Conservation (phyloP, 2,888 invertebrate species). For the Notocelia uddmanniana region DNA sequence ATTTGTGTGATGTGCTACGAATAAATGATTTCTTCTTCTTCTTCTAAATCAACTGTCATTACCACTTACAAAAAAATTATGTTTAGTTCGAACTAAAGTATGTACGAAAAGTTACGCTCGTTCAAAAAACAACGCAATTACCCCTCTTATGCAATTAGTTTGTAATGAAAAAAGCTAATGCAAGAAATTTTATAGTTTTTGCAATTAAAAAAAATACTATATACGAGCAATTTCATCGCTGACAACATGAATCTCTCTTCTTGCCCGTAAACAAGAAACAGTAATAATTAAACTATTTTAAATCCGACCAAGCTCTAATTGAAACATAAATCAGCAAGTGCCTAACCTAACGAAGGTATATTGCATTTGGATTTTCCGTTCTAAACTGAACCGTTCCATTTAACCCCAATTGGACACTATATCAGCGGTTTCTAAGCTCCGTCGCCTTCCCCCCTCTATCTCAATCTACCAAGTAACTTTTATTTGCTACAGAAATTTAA, state of each 20-base stretch:
- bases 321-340: constrained; percentile 3
- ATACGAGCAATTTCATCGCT: neutral
- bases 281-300: neutral
- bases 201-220: neutral
- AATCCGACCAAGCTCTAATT: constrained; percentile 6
- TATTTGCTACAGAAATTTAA: neutral
- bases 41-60: too few species aligned
- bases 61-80: too few species aligned
- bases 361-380: constrained; percentile 22
- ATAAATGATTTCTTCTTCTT: too few species aligned
- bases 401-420: constrained; percentile 33
- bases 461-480: neutral
- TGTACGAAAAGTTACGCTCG: too few species aligned
- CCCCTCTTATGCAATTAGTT: too few species aligned
- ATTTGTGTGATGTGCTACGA: too few species aligned
- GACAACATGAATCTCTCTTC: neutral
- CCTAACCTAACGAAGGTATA: neutral
- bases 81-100: too few species aligned
- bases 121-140: too few species aligned
- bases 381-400: constrained; percentile 28
- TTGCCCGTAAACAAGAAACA: neutral
- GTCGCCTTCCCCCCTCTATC: neutral
- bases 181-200: neutral
- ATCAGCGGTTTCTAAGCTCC: constrained; percentile 34
- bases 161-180: neutral